Percentiles rank a stretch among this genome's conserved stretches.
Evolutionary conservation across 2,888 invertebrate genomes (phyloP).

Genomic region (Leptinotarsa peninsularis): DNA sequence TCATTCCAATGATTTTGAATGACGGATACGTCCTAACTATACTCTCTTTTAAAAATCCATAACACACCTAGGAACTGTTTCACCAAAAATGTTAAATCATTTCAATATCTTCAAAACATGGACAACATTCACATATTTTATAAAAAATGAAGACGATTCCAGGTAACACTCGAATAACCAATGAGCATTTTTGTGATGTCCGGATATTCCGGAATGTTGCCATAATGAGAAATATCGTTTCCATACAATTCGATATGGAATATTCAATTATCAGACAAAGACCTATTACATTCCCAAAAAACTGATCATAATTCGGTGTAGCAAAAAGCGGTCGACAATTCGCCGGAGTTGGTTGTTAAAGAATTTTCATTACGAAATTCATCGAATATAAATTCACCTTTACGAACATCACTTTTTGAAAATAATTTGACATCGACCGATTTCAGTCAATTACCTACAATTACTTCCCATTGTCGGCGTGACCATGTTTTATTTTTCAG

Average conservation of each 20-base stretch:
- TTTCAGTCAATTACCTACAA: constrained; percentile 26
- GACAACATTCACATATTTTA: no score
- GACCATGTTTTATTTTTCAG: constrained; percentile 17
- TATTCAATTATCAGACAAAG: constrained; percentile 6
- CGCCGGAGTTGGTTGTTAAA: constrained; percentile 31
- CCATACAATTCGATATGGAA: constrained; percentile 14
- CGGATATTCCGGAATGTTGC: not conserved
- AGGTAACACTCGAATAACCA: no score
- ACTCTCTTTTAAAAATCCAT: no score
- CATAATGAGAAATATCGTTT: not conserved
- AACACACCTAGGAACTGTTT: no score
- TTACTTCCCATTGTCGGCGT: constrained; percentile 25
- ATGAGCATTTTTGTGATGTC: no score
- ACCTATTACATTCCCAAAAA: constrained; percentile 5
- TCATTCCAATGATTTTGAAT: no score
- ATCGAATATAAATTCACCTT: constrained; percentile 24
- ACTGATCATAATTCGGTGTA: constrained; percentile 3
- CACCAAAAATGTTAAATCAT: no score
- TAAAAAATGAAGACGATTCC: no score
- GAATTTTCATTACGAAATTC: constrained; percentile 35
- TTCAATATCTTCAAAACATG: no score
- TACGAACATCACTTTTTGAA: constrained; percentile 18
- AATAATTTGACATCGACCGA: constrained; percentile 26
- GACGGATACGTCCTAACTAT: no score
- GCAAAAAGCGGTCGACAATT: constrained; percentile 4